Evolutionary conservation across 2,888 invertebrate species (phyloP).

Genomic region (Perdita meconis): DNA sequence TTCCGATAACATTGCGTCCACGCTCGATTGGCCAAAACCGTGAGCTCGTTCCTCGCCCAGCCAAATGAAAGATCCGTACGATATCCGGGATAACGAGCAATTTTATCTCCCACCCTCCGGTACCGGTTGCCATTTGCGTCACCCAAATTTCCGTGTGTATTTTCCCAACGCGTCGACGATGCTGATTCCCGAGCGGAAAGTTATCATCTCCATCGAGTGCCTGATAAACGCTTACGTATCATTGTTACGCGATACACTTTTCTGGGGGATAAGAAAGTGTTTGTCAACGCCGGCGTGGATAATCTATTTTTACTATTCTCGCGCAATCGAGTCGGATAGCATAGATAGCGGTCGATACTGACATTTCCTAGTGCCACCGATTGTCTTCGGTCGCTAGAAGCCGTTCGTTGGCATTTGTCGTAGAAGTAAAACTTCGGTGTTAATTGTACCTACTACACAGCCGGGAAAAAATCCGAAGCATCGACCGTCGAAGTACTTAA

Average conservation of each 20-base stretch:
- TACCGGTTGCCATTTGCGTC: background rate
- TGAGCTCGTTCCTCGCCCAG: conserved; percentile 1
- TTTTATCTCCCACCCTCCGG: background rate
- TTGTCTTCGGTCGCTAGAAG: conserved; percentile 28
- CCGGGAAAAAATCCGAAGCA: too few species aligned
- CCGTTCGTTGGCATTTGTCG: background rate
- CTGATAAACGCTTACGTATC: conserved; percentile 16
- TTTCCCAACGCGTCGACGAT: conserved; percentile 1
- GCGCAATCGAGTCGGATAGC: conserved; percentile 58
- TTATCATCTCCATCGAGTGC: conserved; percentile 15
- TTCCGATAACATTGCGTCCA: conserved; percentile 37
- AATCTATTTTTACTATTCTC: conserved; percentile 60
- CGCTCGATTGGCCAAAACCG: conserved; percentile 48
- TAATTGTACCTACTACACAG: too few species aligned
- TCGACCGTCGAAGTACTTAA: too few species aligned
- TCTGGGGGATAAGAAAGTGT: background rate
- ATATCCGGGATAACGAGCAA: conserved; percentile 29
- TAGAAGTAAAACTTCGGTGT: too few species aligned
- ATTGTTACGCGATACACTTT: background rate
- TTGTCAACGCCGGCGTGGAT: conserved; percentile 17
- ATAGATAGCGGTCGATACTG: conserved; percentile 60
- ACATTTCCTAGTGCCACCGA: conserved; percentile 49
- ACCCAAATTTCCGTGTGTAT: conserved; percentile 9
- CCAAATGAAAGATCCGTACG: conserved; percentile 29
- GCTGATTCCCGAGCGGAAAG: background rate